Evolutionary conservation across 2,797 vertebrate genomes (phyloP).

Genomic region (Pampus argenteus): DNA sequence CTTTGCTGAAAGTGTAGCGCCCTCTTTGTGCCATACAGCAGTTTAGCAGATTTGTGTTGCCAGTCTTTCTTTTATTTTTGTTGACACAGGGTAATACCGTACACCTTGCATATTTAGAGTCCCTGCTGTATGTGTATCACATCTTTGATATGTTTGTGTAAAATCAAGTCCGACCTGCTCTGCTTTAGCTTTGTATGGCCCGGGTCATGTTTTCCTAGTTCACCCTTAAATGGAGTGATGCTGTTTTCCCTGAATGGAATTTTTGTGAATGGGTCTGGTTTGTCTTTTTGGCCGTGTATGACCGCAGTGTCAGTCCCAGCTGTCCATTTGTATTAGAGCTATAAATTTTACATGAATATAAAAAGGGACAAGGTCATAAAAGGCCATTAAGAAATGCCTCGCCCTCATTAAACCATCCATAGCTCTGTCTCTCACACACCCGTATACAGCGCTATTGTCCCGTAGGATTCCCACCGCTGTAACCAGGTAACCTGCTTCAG

Average conservation of each 20-base stretch:
- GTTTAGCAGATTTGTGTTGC: background rate
- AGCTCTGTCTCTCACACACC: slow-evolving; percentile 31
- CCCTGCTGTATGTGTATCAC: background rate
- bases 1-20: background rate
- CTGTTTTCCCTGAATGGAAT: slow-evolving; percentile 46
- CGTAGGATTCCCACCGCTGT: slow-evolving; percentile 59
- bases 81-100: background rate
- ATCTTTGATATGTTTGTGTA: background rate
- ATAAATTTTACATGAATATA: slow-evolving; percentile 64
- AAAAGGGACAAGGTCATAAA: slow-evolving; percentile 72
- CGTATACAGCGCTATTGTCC: slow-evolving; percentile 53
- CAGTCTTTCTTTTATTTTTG: background rate
- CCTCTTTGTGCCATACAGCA: background rate
- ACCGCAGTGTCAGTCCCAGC: slow-evolving; percentile 48
- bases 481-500: slow-evolving; percentile 67
- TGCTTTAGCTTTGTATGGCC: background rate
- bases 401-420: slow-evolving; percentile 34
- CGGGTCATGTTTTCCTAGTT: background rate
- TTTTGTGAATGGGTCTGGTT: slow-evolving; percentile 68
- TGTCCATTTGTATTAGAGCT: slow-evolving; percentile 52
- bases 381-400: slow-evolving; percentile 56
- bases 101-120: no score
- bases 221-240: background rate
- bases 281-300: slow-evolving; percentile 20
- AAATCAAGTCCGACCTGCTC: background rate